Percentiles rank a stretch among this genome's conserved stretches.
Evolutionary conservation across 2,113 vertebrate genomes (phyloP).

Genomic region (Cardinalis cardinalis): DNA sequence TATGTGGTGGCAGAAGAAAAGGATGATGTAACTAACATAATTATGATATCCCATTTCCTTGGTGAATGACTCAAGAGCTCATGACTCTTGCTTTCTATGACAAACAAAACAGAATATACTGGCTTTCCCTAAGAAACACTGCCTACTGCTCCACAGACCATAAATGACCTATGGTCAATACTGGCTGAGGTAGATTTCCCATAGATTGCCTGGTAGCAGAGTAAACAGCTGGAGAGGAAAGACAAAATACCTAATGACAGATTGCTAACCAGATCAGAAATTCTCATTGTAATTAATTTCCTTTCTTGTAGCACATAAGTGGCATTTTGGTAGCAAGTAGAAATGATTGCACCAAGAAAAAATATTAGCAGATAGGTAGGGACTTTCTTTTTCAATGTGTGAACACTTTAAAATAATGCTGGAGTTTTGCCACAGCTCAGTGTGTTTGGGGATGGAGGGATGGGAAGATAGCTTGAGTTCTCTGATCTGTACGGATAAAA

Average conservation of each 20-base stretch:
- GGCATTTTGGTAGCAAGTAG: not conserved
- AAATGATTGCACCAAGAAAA: not conserved
- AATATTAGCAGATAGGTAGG: not conserved
- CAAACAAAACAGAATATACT: not conserved
- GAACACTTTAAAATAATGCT: not conserved
- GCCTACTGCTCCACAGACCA: not conserved
- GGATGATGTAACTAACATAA: not conserved
- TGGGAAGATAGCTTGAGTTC: not conserved
- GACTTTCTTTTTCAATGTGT: not conserved
- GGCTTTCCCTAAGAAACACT: not conserved
- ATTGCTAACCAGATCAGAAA: not conserved
- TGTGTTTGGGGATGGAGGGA: not conserved
- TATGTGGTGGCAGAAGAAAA: not conserved
- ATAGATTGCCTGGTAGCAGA: not conserved
- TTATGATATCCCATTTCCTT: slow-evolving; percentile 6
- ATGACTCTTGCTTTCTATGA: not conserved
- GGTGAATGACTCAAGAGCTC: slow-evolving; percentile 4
- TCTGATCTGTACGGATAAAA: not conserved
- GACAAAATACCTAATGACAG: not conserved
- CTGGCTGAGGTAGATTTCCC: not conserved
- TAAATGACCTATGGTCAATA: not conserved
- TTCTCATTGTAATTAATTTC: not conserved
- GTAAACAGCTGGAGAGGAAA: not conserved
- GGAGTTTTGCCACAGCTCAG: not conserved
- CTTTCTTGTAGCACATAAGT: not conserved